Percentiles rank a stretch among this genome's conserved stretches.
phyloP scores from a whole-genome alignment of 64 coral and sea anemone species.

The Montipora efflorescens region DNA sequence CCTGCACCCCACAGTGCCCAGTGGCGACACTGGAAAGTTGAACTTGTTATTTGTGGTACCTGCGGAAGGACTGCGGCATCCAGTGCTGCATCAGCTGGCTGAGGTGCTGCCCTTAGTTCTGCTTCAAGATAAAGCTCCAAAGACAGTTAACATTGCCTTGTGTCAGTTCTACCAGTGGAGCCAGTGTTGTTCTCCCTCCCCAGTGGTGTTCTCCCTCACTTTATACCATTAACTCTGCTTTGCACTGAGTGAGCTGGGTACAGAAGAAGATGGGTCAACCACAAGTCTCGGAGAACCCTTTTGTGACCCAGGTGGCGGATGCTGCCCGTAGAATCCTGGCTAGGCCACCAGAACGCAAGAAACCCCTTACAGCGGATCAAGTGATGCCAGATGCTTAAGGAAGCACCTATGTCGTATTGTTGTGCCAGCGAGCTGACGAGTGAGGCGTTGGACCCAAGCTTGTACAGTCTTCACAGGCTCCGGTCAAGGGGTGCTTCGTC shows the following conservation, averaged over 20 bases:
- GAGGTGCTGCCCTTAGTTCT: neutral
- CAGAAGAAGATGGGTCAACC: constrained; percentile 5
- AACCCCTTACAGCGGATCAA: constrained; percentile 11
- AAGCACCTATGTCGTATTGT: constrained; percentile 33
- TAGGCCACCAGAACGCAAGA: constrained; percentile 6
- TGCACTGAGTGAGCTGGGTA: constrained; percentile 72
- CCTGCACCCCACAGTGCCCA: too few species aligned
- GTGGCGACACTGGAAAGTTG: too few species aligned
- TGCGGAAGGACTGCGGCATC: too few species aligned
- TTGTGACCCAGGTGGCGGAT: constrained; percentile 45
- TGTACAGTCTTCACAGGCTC: constrained; percentile 30
- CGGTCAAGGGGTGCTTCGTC: constrained; percentile 6
- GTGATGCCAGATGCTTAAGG: neutral
- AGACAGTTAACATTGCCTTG: neutral
- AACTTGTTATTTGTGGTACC: too few species aligned
- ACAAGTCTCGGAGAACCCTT: constrained; percentile 34
- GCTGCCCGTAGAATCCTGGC: constrained; percentile 10
- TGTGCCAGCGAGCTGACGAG: constrained; percentile 11
- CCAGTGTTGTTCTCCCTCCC: constrained; percentile 51
- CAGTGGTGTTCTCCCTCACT: constrained; percentile 54
- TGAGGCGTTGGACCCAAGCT: constrained; percentile 23
- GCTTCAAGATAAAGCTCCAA: too few species aligned
- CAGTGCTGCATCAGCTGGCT: neutral
- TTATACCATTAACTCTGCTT: constrained; percentile 40
- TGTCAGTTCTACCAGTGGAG: constrained; percentile 40